Percentiles rank a stretch among this genome's conserved stretches.
phyloP scores from a whole-genome alignment of 35 echinoderm and acorn worm species.

The Lytechinus variegatus region DNA sequence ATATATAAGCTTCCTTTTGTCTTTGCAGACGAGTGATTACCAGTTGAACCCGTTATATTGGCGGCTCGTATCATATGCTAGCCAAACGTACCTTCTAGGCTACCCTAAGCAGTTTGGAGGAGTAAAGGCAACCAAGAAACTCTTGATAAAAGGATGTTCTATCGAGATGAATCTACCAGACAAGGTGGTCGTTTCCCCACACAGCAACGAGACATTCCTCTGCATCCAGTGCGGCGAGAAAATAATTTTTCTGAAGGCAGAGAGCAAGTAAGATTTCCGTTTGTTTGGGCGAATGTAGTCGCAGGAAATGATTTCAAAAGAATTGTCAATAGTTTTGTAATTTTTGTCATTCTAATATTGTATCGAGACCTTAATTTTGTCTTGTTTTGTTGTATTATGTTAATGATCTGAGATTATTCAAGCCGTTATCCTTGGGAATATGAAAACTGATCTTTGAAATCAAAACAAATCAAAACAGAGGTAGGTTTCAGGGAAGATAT shows the following conservation, averaged over 20 bases:
- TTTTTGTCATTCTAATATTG: too few relatives aligned
- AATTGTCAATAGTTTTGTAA: too few relatives aligned
- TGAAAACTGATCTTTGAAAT: too few relatives aligned
- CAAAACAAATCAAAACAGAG: too few relatives aligned
- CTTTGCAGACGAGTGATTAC: background rate
- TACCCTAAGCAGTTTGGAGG: background rate
- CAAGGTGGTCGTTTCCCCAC: background rate
- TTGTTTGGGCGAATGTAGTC: too few relatives aligned
- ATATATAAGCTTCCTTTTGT: background rate
- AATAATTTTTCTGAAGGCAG: background rate
- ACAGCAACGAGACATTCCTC: background rate
- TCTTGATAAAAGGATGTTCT: background rate
- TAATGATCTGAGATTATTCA: too few relatives aligned
- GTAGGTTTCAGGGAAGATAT: too few relatives aligned
- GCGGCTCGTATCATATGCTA: background rate
- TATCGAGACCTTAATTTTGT: too few relatives aligned
- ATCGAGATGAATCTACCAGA: background rate
- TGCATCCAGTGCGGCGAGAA: background rate
- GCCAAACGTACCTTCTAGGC: background rate
- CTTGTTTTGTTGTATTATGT: too few relatives aligned
- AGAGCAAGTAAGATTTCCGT: background rate
- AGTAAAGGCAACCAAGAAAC: background rate
- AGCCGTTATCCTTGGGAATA: too few relatives aligned
- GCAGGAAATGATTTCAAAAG: too few relatives aligned
- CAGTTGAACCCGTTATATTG: background rate